phyloP scores from a whole-genome alignment of 2,888 invertebrate species.

The Panopea generosa region DNA sequence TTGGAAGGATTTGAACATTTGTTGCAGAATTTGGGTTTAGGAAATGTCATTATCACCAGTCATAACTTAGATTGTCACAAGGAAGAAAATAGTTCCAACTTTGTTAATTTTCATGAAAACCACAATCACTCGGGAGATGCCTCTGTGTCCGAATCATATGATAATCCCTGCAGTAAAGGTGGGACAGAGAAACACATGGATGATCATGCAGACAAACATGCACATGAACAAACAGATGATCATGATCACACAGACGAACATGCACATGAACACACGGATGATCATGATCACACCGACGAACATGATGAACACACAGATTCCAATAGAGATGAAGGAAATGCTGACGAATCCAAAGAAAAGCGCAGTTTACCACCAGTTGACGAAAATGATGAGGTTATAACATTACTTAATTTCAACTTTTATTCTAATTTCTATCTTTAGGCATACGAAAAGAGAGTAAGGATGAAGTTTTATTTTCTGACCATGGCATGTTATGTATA shows the following conservation, averaged over 20 bases:
- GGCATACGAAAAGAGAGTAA: too few species aligned
- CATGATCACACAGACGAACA: background rate
- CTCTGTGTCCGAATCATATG: background rate
- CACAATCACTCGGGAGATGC: conserved; percentile 36
- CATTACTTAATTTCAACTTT: too few species aligned
- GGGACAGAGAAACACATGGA: conserved; percentile 14
- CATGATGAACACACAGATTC: too few species aligned
- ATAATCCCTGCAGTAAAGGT: conserved; percentile 3
- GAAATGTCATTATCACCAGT: conserved; percentile 35
- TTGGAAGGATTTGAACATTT: conserved; percentile 70
- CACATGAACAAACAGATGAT: conserved; percentile 6
- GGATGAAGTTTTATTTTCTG: too few species aligned
- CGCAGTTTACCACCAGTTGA: too few species aligned
- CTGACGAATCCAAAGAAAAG: too few species aligned
- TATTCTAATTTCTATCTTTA: too few species aligned
- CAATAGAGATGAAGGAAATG: background rate
- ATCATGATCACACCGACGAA: conserved; percentile 10
- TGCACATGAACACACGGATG: background rate
- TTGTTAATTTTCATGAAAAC: conserved; percentile 27
- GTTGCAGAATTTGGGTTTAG: conserved; percentile 58
- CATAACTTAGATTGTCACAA: conserved; percentile 37
- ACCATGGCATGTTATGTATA: too few species aligned
- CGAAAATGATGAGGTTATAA: too few species aligned
- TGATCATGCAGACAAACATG: background rate
- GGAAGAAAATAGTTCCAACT: conserved; percentile 21